Percentiles rank a stretch among this genome's conserved stretches.
phyloP scores from a whole-genome alignment of 2,888 invertebrate species.

The Eupithecia abbreviata region DNA sequence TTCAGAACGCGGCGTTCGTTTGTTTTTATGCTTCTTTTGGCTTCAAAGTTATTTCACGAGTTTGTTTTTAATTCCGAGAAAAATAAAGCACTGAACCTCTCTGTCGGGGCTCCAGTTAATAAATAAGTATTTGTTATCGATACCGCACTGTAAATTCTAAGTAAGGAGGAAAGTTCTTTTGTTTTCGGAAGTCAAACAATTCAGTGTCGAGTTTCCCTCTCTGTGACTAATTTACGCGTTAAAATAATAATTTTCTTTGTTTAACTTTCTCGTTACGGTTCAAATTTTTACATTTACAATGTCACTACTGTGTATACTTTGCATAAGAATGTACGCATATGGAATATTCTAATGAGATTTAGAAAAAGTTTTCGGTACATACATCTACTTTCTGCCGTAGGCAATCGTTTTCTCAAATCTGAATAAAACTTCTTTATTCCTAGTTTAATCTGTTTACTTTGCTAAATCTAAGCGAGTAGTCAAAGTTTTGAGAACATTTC shows the following conservation, averaged over 20 bases:
- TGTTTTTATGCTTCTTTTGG: conserved; percentile 8
- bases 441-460: conserved; percentile 28
- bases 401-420: conserved; percentile 4
- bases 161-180: conserved; percentile 73
- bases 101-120: conserved; percentile 59
- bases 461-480: conserved; percentile 18
- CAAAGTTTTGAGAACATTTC: conserved; percentile 23
- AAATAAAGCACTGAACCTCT: conserved; percentile 52
- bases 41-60: conserved; percentile 11
- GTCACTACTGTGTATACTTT: conserved; percentile 55
- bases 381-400: not conserved
- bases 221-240: conserved; percentile 74
- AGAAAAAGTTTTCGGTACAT: conserved; percentile 2
- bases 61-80: conserved; percentile 20
- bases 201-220: conserved; percentile 65
- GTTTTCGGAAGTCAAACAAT: conserved; percentile 73
- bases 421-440: conserved; percentile 23
- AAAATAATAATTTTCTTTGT: conserved; percentile 71
- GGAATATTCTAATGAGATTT: conserved; percentile 31
- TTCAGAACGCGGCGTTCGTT: conserved; percentile 6
- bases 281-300: conserved; percentile 65
- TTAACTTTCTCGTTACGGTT: conserved; percentile 57
- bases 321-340: conserved; percentile 43
- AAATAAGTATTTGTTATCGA: conserved; percentile 66
- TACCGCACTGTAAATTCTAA: conserved; percentile 62